Percentiles rank a stretch among this genome's conserved stretches.
Evolutionary conservation across 2,113 vertebrate species (phyloP).

Genomic region (Chaetops frenatus): DNA sequence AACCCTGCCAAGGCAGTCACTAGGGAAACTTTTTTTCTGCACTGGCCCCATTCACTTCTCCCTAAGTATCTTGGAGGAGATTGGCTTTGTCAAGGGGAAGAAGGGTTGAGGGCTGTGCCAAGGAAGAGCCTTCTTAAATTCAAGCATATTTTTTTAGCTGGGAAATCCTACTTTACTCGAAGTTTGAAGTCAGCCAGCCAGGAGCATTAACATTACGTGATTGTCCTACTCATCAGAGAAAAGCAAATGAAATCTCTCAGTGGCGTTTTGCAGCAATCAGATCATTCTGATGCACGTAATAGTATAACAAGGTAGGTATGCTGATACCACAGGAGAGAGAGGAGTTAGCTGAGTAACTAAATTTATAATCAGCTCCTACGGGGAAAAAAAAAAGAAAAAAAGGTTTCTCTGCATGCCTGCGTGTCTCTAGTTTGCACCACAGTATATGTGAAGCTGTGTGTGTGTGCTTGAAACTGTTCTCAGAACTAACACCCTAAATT

Average conservation of each 20-base stretch:
- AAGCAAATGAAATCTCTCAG: not conserved
- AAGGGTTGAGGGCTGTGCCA: not conserved
- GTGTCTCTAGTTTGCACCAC: not conserved
- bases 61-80: not conserved
- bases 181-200: not conserved
- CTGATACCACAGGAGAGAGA: not conserved
- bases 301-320: not conserved
- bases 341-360: not conserved
- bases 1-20: constrained; percentile 38
- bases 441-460: not conserved
- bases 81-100: not conserved
- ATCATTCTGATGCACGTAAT: not conserved
- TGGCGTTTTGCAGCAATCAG: not conserved
- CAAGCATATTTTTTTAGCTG: not conserved
- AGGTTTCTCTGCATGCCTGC: not conserved
- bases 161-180: not conserved
- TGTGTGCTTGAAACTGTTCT: not conserved
- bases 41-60: not conserved
- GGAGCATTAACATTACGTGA: not conserved
- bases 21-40: constrained; percentile 25
- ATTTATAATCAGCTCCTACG: not conserved
- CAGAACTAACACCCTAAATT: not conserved
- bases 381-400: not conserved
- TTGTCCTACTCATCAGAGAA: not conserved
- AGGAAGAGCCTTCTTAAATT: not conserved